A percentile compares a stretch with the other conserved stretches of the same genome.
Conservation (phyloP, 2,888 invertebrate species). For the Caenorhabditis uteleia region DNA sequence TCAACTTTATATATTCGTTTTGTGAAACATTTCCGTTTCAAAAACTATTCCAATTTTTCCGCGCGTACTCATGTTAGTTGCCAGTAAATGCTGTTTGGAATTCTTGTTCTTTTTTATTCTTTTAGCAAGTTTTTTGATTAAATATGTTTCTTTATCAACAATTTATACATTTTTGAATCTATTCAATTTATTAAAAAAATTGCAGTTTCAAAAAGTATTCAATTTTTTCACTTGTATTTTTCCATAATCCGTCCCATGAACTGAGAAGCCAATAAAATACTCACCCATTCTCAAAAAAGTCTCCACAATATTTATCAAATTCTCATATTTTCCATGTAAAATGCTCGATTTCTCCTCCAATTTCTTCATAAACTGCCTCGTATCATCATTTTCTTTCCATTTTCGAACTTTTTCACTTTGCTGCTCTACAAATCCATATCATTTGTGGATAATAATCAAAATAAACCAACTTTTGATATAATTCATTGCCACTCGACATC, state of each 20-base stretch:
- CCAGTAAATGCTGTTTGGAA: too few species aligned
- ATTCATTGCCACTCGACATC: conserved; percentile 9
- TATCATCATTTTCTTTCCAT: not conserved
- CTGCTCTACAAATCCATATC: not conserved
- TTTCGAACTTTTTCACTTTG: too few species aligned
- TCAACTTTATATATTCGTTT: too few species aligned
- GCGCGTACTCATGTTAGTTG: too few species aligned
- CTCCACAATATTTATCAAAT: conserved; percentile 12
- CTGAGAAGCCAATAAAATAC: not conserved
- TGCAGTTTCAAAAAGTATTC: not conserved
- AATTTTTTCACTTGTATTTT: not conserved
- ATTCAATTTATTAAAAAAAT: not conserved
- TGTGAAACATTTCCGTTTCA: too few species aligned
- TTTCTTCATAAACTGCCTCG: not conserved
- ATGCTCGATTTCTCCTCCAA: conserved; percentile 8
- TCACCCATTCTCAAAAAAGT: conserved; percentile 29
- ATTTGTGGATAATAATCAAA: not conserved
- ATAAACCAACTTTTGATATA: conserved; percentile 18
- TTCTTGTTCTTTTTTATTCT: too few species aligned
- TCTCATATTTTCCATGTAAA: conserved; percentile 23
- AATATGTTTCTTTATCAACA: too few species aligned
- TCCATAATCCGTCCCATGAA: too few species aligned
- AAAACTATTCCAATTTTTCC: too few species aligned
- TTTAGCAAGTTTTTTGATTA: too few species aligned
- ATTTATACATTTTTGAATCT: too few species aligned